Conservation (phyloP, 2,797 vertebrate genomes). For the Molossus molossus region DNA sequence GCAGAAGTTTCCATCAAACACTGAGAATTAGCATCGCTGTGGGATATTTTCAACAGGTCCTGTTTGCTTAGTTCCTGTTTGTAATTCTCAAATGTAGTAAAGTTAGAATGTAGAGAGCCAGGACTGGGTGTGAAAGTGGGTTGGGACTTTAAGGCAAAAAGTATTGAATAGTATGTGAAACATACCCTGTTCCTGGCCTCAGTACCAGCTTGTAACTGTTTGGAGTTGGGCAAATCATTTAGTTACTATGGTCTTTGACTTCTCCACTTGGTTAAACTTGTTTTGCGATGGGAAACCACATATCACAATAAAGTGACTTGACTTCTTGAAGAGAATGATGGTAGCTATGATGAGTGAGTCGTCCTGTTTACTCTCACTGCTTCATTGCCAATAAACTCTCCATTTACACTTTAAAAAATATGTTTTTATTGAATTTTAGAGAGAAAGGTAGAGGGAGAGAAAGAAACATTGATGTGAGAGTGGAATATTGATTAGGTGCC, state of each 20-base stretch:
- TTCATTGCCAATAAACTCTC: not conserved
- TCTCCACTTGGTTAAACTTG: conserved; percentile 21
- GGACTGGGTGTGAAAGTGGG: not conserved
- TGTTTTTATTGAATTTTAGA: not conserved
- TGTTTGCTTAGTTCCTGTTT: not conserved
- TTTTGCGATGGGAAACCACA: not conserved
- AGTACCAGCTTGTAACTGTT: not conserved
- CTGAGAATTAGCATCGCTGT: conserved; percentile 12
- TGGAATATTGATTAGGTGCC: not conserved
- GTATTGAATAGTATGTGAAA: not conserved
- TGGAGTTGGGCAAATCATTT: not conserved
- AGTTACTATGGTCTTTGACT: conserved; percentile 17
- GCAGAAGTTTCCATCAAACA: not conserved
- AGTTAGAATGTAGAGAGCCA: not conserved
- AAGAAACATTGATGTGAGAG: not conserved
- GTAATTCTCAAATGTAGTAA: not conserved
- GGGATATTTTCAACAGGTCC: conserved; percentile 2
- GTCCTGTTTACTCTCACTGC: not conserved
- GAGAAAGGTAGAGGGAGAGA: not conserved
- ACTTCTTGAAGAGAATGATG: conserved; percentile 39
- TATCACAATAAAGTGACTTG: conserved; percentile 34
- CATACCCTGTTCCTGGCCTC: not conserved
- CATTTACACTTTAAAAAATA: not conserved
- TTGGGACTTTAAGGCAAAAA: not conserved
- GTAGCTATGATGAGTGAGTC: conserved; percentile 15